Conservation (phyloP, 2,888 invertebrate species). For the Crepidodera aurea region DNA sequence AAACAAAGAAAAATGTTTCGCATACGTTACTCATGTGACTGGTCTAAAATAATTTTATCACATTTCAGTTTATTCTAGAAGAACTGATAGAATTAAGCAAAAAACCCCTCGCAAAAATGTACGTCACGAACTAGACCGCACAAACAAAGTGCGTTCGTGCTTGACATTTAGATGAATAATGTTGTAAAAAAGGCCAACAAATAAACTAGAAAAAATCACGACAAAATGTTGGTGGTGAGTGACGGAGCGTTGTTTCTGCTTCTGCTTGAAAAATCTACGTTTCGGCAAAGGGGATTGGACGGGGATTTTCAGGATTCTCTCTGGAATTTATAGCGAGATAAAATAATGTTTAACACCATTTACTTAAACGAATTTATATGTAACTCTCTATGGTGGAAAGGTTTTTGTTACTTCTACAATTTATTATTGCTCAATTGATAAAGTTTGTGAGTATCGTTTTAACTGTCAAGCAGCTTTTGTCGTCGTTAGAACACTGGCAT, state of each 20-base stretch:
- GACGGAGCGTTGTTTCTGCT: background rate
- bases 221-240: conserved; percentile 14
- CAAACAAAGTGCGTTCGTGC: conserved; percentile 39
- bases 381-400: background rate
- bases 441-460: no score
- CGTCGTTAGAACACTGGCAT: no score
- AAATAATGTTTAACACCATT: background rate
- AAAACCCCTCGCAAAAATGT: conserved; percentile 26
- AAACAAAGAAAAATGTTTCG: no score
- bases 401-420: no score
- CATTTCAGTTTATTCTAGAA: conserved; percentile 11
- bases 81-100: conserved; percentile 24
- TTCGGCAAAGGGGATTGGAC: background rate
- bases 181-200: conserved; percentile 23
- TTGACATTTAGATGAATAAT: conserved; percentile 30
- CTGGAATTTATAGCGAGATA: background rate
- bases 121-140: conserved; percentile 35
- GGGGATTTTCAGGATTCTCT: conserved; percentile 3
- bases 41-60: conserved; percentile 11
- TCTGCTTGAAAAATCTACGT: background rate
- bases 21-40: background rate
- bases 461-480: no score
- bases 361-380: background rate
- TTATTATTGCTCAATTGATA: no score
- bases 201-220: conserved; percentile 29